These are phyloP conservation scores for Macropus fuliginosus DNA, from an alignment of 2,797 vertebrate genomes.

Conservation along the genomic window DNA sequence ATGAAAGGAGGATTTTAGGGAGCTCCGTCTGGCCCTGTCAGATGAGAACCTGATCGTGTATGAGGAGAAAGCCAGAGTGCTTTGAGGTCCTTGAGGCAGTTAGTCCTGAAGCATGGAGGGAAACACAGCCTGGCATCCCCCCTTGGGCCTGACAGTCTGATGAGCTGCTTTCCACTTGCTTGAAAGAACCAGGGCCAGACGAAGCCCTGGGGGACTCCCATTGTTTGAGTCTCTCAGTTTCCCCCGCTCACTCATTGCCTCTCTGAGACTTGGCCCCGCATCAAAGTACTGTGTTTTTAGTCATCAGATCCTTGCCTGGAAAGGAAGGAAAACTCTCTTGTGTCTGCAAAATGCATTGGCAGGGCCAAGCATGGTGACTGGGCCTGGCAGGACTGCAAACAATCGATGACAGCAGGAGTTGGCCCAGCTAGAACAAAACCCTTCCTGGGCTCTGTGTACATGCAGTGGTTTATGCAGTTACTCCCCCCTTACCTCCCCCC, in stretches of 20 bases:
- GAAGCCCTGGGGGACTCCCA: background rate
- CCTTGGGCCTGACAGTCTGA: background rate
- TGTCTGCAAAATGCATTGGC: background rate
- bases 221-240: background rate
- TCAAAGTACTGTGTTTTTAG: background rate
- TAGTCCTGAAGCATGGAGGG: background rate
- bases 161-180: background rate
- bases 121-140: background rate
- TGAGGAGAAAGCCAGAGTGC: background rate
- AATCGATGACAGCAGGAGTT: background rate
- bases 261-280: background rate
- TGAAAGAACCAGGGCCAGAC: background rate
- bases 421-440: background rate
- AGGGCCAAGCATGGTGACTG: background rate
- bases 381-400: background rate
- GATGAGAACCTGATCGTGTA: background rate
- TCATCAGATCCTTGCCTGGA: slow-evolving; percentile 6
- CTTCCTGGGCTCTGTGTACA: background rate
- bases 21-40: background rate
- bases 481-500: background rate
- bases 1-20: background rate
- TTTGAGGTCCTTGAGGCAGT: background rate
- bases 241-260: background rate
- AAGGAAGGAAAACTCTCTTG: background rate
- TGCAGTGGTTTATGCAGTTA: background rate